Base-by-base conservation (phyloP, 2,113 vertebrate genomes). In the Stigmatopora argus region DNA sequence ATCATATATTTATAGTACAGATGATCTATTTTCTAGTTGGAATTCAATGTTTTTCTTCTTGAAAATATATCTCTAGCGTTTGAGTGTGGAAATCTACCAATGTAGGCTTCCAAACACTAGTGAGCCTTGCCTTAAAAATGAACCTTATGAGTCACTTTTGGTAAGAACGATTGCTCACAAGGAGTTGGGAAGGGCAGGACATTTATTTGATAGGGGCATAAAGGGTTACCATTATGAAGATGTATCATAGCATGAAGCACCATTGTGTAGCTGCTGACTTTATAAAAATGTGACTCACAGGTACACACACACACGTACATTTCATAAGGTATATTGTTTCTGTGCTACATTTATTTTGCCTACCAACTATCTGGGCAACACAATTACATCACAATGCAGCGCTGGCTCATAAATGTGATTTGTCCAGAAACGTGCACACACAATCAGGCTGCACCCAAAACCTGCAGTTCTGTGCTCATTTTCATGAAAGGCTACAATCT, bases 391-490 rank as follows among this genome's bases (percentile, higher is more conserved):
- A 69, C 65, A 66, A 53, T 78, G 73, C 69, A 85, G 83, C 75
- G 68, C 47, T 57, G 53, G 69, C 71, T 87, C 81, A 86, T 83
- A 78, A 67, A 89, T 85, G 65, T 69, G 68, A 86, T 83, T 85
- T 85, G 80, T 77, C 77, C 73, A 64, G 35, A 78, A 44, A 58
- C 41, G 65, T 62, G 68, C 47, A 75, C 64, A 61, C 58, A 72
- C 62, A 74, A 62, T 53, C 49, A 68, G 75, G 67, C 74, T 74
- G 75, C 55, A 69, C 57, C 56, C 47, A 51, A 62, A 68, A 68
- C 51, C 6, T 47, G 55, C 67, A 64, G 59, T 74, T 76, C 15
- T 70, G 56, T 60, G 48, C 56, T 26, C 2, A 13, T 67, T 73
- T 82, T 61, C 17, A 56, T 53, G 12, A 46, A 67, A 41, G 67